These are phyloP conservation scores for Endotricha flammealis DNA, from an alignment of 2,888 invertebrate genomes.

Conservation along the genomic window DNA sequence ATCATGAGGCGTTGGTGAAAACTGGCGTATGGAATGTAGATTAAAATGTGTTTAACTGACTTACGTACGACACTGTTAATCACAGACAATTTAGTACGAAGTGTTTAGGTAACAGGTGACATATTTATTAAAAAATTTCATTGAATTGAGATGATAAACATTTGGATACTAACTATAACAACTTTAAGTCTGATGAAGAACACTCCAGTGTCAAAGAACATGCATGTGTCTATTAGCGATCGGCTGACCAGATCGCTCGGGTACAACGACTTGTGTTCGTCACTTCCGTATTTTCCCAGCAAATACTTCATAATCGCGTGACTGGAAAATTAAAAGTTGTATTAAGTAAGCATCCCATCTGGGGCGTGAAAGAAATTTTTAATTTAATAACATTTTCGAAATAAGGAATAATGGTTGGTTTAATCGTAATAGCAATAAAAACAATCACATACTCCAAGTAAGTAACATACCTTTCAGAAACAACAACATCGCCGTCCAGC, in stretches of 20 bases:
- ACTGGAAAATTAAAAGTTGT: constrained; percentile 21
- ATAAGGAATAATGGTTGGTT: neutral
- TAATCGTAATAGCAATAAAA: too few species aligned
- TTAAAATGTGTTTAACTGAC: too few species aligned
- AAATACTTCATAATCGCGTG: constrained; percentile 47
- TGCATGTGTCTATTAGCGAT: constrained; percentile 35
- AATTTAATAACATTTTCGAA: too few species aligned
- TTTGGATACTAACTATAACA: constrained; percentile 36
- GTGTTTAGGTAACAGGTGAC: too few species aligned
- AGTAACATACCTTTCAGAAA: constrained; percentile 1
- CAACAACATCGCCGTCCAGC: neutral
- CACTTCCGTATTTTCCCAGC: constrained; percentile 34
- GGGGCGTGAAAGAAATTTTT: too few species aligned
- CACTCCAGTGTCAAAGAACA: constrained; percentile 44
- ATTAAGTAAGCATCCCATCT: too few species aligned
- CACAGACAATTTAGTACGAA: too few species aligned
- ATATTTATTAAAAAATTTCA: too few species aligned
- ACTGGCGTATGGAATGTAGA: too few species aligned
- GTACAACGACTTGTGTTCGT: constrained; percentile 31
- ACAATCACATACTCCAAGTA: neutral
- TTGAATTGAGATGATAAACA: too few species aligned
- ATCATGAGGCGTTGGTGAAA: too few species aligned
- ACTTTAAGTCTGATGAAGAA: constrained; percentile 35
- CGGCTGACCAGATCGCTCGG: constrained; percentile 37
- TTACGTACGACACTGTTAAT: too few species aligned